Conservation (phyloP, 2,888 invertebrate species). For the Brachycybe producta region DNA sequence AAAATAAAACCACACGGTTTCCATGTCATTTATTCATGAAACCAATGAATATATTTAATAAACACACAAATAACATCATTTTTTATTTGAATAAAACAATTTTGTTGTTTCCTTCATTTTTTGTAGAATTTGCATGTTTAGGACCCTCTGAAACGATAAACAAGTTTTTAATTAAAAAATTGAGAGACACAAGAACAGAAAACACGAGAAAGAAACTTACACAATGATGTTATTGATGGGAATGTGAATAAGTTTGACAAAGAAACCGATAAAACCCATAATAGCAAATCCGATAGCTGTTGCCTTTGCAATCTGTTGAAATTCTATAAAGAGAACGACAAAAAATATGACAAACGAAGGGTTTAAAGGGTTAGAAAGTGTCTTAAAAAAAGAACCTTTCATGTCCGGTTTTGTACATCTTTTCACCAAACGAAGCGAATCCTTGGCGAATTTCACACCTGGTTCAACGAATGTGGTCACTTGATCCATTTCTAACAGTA, state of each 20-base stretch:
- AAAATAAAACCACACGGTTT: no score
- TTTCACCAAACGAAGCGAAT: slow-evolving; percentile 93
- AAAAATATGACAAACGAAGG: not conserved
- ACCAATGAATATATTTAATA: no score
- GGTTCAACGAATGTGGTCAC: slow-evolving; percentile 88
- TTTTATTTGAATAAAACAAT: no score
- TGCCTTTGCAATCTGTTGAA: slow-evolving; percentile 98
- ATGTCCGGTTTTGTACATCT: slow-evolving; percentile 99
- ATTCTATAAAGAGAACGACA: slow-evolving; percentile 53
- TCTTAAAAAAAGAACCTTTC: slow-evolving; percentile 54
- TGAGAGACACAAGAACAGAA: no score
- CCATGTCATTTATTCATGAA: no score
- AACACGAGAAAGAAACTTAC: no score
- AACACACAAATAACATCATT: no score
- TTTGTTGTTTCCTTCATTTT: no score
- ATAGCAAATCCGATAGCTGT: slow-evolving; percentile 99
- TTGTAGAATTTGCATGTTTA: no score
- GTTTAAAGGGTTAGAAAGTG: no score
- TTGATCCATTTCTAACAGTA: slow-evolving; percentile 71
- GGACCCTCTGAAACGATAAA: no score
- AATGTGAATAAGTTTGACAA: slow-evolving; percentile 98
- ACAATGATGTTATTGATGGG: slow-evolving; percentile 60
- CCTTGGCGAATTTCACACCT: slow-evolving; percentile 92
- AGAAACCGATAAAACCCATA: slow-evolving; percentile 99
- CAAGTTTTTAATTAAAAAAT: no score